Evolutionary conservation across 2,888 invertebrate genomes (phyloP).

Genomic region (Mythimna albipuncta): DNA sequence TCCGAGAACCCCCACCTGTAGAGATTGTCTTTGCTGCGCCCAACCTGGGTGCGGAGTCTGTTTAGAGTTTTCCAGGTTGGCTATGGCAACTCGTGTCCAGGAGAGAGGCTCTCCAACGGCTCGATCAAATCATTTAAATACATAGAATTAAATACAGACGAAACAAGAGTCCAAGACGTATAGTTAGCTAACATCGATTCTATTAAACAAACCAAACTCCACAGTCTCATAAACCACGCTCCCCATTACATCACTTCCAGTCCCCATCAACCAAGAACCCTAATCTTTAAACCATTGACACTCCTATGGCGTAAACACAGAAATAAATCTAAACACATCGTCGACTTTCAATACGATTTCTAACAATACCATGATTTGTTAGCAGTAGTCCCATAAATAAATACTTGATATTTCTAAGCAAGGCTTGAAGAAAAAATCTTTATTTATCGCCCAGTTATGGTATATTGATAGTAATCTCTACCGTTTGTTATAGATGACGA

Average conservation of each 20-base stretch:
- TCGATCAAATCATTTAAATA: too few species aligned
- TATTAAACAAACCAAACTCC: too few species aligned
- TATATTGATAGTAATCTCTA: constrained; percentile 75
- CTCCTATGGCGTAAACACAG: constrained; percentile 50
- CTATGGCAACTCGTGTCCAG: too few species aligned
- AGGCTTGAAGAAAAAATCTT: constrained; percentile 74
- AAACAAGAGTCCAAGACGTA: too few species aligned
- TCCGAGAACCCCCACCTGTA: too few species aligned
- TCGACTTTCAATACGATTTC: constrained; percentile 78
- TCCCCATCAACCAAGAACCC: constrained; percentile 29
- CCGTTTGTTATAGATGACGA: constrained; percentile 62
- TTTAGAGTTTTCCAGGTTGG: too few species aligned
- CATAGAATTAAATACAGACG: too few species aligned
- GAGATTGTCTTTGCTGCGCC: too few species aligned
- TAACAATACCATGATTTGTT: constrained; percentile 86
- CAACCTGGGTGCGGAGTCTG: too few species aligned
- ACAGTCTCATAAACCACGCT: constrained; percentile 17
- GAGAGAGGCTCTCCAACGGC: too few species aligned
- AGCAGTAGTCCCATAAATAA: constrained; percentile 81
- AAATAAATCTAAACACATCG: constrained; percentile 85
- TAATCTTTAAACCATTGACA: constrained; percentile 39
- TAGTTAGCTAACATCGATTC: too few species aligned
- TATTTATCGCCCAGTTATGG: constrained; percentile 80
- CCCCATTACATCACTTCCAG: constrained; percentile 53
- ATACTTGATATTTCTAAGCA: constrained; percentile 74